Evolutionary conservation across 2,888 invertebrate genomes (phyloP), one percentile per base, ranked within the genome.

Genomic region (Cyrtodaria siliqua): DNA sequence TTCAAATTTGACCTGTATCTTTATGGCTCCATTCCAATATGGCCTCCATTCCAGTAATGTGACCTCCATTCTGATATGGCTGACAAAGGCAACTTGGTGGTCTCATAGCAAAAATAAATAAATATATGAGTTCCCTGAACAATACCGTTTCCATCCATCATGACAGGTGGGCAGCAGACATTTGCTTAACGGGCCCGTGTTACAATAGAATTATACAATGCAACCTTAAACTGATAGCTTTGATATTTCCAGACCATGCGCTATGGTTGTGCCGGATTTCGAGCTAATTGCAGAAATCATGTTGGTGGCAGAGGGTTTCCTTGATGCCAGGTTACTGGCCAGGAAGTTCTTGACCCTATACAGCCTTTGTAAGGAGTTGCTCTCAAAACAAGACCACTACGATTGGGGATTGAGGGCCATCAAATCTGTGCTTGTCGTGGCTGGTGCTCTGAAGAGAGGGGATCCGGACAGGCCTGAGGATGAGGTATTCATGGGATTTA

Each of bases 181-280:
- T n/a, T n/a, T n/a, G n/a, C n/a, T n/a, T n/a, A n/a, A n/a, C n/a
- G n/a, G n/a, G n/a, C n/a, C n/a, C n/a, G n/a, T n/a, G n/a, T n/a
- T n/a, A n/a, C n/a, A n/a, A n/a, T n/a, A n/a, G n/a, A n/a, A n/a
- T n/a, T n/a, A n/a, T n/a, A n/a, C n/a, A n/a, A n/a, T n/a, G n/a
- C n/a, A n/a, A n/a, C n/a, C n/a, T n/a, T n/a, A n/a, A n/a, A n/a
- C n/a, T n/a, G n/a, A n/a, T n/a, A n/a, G n/a, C n/a, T n/a, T n/a
- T n/a, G n/a, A n/a, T n/a, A n/a, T n/a, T n/a, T 96, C 95, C 89
- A 96, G 98, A 87, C 98, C 98, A 0, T 98, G 98, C 93, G 98
- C 98, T 38, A 99, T 99, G 98, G 98, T 98, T 0, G 98, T 98
- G 0, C 98, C 98, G 0, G 98, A 99, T 93, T 98, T 98, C 92